Evolutionary conservation across 2,113 vertebrate genomes (phyloP).

Genomic region (Calyptomena viridis): DNA sequence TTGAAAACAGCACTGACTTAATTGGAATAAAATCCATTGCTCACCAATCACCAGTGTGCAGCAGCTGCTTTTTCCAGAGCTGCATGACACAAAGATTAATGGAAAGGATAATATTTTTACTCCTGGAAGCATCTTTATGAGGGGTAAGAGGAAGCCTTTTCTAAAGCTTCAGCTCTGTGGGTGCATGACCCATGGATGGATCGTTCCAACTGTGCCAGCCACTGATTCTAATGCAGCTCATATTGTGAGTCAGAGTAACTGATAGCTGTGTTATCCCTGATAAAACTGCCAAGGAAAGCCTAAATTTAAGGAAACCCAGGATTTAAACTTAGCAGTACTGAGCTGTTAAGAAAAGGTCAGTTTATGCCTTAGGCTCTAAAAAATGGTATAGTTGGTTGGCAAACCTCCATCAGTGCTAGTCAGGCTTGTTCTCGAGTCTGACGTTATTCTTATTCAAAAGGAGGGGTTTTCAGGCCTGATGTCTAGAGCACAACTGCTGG

Average conservation of each 20-base stretch:
- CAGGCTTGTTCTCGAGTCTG: conserved; percentile 20
- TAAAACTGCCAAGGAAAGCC: not conserved
- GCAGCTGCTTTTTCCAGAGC: not conserved
- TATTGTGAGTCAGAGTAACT: not conserved
- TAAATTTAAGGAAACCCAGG: not conserved
- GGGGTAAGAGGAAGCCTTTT: not conserved
- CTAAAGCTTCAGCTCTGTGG: not conserved
- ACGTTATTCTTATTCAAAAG: conserved; percentile 29
- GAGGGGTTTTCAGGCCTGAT: not conserved
- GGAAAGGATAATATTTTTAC: not conserved
- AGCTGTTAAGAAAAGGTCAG: conserved; percentile 41
- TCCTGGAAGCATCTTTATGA: not conserved
- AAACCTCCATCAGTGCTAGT: not conserved
- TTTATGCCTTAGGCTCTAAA: conserved; percentile 31
- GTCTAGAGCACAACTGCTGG: not conserved
- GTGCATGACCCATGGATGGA: not conserved
- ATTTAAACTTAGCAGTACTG: not conserved
- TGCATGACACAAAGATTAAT: not conserved
- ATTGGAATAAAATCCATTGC: not conserved
- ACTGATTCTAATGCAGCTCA: not conserved
- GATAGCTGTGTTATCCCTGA: not conserved
- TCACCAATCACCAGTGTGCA: not conserved
- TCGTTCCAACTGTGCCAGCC: not conserved
- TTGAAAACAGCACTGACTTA: not conserved
- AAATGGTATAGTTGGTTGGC: too few relatives aligned